Evolutionary conservation across 2,888 invertebrate genomes (phyloP), one percentile per base, ranked within the genome.

Genomic region (Drosophila flavopinicola): DNA sequence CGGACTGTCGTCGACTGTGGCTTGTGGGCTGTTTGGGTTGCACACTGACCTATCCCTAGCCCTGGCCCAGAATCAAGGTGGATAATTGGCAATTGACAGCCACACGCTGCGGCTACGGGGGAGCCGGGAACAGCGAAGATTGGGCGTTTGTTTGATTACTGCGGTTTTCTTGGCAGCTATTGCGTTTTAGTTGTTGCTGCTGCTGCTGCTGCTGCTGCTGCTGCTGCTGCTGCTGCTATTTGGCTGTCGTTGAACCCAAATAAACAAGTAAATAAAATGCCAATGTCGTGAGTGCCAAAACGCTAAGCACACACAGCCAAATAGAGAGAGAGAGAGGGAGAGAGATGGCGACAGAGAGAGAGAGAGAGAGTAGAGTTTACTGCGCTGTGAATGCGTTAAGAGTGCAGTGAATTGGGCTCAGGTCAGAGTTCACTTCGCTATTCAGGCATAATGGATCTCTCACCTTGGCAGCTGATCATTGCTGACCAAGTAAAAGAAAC

Each of bases 1-100:
- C 6, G 35, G 17, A 7, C 1, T 1, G 11, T 3, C n/a, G 11
- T 37, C 17, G 37, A 6, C 17, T 38, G 38, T 20, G 20, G 20
- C 7, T 11, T 23, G n/a, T 17, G 7, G 6, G 6, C 7, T 32
- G 13, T 13, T n/a, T n/a, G 11, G 3, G 11, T n/a, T 24, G 32
- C 20, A 11, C 10, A 49, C 66, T 71, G 68, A 68, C 66, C 68
- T 68, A 68, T 47, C 72, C 57, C 51, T 24, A 59, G 29, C 59
- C 33, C 20, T 17, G 33, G 27, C 39, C 33, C 30, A 32, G 20
- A 25, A 13, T 24, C 13, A 6, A 13, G 15, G 37, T 13, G 6
- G 13, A 33, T 11, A 45, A 13, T 27, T 30, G 17, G 25, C 37
- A 48, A 47, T 45, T 54, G 63, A 11, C 63, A 53, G 11, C 7